Evolutionary conservation across 1,140 invertebrate genomes (phyloP).

Genomic region (Lepidurus couesii): DNA sequence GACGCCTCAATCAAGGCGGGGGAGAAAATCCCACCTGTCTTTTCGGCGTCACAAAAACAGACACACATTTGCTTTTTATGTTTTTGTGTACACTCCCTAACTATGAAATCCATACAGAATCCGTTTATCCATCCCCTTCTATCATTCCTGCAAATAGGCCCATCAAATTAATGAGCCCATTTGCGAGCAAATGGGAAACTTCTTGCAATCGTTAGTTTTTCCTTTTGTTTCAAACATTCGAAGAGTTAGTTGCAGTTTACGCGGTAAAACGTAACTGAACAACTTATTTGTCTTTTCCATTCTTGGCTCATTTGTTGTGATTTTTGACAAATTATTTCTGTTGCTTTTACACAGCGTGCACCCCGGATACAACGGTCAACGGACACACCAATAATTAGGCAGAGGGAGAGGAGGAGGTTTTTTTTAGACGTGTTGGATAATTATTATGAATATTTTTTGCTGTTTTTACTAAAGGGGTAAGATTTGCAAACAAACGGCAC

Average conservation of each 20-base stretch:
- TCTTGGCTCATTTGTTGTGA: not conserved
- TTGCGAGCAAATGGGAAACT: not conserved
- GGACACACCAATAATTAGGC: not conserved
- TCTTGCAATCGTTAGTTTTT: too few relatives aligned
- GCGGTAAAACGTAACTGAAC: not conserved
- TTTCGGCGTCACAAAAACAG: slow-evolving; percentile 14
- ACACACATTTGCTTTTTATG: not conserved
- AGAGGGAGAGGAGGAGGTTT: not conserved
- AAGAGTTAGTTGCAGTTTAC: too few relatives aligned
- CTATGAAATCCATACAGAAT: slow-evolving; percentile 16
- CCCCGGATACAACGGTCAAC: not conserved
- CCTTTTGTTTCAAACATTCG: too few relatives aligned
- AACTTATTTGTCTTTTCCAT: not conserved
- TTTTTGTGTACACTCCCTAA: not conserved
- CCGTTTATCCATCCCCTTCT: too few relatives aligned
- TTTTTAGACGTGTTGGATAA: not conserved
- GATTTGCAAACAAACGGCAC: slow-evolving; percentile 21
- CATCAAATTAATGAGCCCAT: too few relatives aligned
- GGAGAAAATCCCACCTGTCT: not conserved
- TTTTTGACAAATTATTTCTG: not conserved
- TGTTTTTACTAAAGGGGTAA: not conserved
- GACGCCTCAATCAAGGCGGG: not conserved
- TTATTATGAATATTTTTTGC: not conserved
- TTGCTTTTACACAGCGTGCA: not conserved
- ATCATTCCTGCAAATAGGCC: not conserved